Evolutionary conservation across 23 tunicate genomes (phyloP).

Genomic region (Aplidium turbinatum): DNA sequence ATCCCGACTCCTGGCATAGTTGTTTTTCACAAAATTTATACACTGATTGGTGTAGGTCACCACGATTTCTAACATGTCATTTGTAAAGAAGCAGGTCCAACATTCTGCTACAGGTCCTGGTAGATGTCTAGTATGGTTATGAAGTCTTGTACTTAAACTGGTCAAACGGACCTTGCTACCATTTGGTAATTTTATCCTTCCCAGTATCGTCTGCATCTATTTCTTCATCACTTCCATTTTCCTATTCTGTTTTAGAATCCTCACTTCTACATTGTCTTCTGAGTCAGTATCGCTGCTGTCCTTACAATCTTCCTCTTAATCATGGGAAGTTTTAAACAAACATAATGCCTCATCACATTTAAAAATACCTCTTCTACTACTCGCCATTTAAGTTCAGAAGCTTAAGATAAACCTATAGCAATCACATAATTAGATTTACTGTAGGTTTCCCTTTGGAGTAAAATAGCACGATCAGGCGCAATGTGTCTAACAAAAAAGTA

Average conservation of each 20-base stretch:
- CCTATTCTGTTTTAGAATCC: not conserved
- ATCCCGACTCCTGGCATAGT: conserved; percentile 1
- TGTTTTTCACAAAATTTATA: not conserved
- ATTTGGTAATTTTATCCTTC: conserved; percentile 1
- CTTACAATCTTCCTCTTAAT: not conserved
- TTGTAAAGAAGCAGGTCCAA: conserved; percentile 5
- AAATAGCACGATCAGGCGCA: not conserved
- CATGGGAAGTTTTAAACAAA: not conserved
- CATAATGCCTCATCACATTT: not conserved
- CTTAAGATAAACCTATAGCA: conserved; percentile 2
- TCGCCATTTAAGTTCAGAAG: not conserved
- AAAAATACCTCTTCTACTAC: not conserved
- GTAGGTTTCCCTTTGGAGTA: not conserved
- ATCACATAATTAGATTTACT: not conserved
- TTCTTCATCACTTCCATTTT: not conserved
- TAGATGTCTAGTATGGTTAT: conserved; percentile 1
- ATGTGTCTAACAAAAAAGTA: not conserved
- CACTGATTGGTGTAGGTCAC: conserved; percentile 6
- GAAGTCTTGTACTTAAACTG: not conserved
- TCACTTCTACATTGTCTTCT: conserved; percentile 4
- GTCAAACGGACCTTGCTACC: conserved; percentile 1
- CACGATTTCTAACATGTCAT: not conserved
- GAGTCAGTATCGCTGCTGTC: conserved; percentile 1
- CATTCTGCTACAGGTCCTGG: conserved; percentile 1
- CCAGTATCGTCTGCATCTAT: conserved; percentile 3